Conservation (phyloP, 2,113 vertebrate genomes). For the Oryzias curvinotus region DNA sequence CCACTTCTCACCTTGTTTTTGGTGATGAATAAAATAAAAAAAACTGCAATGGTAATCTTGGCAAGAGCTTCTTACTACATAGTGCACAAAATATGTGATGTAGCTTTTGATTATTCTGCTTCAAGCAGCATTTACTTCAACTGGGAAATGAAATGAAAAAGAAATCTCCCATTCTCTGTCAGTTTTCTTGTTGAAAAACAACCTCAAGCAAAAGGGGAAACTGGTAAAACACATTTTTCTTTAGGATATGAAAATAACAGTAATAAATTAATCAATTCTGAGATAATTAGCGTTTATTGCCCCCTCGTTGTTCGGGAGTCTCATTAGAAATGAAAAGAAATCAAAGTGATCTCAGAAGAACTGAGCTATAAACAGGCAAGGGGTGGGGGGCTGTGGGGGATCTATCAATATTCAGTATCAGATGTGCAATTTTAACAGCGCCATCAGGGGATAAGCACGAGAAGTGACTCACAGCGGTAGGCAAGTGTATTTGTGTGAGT, state of each 20-base stretch:
- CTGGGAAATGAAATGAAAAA: constrained; percentile 10
- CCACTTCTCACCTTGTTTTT: too few species aligned
- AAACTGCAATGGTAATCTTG: too few species aligned
- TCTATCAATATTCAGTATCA: constrained; percentile 63
- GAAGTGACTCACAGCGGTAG: constrained; percentile 33
- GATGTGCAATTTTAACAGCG: constrained; percentile 41
- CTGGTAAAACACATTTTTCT: constrained; percentile 32
- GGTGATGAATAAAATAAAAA: too few species aligned
- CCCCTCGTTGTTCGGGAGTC: constrained; percentile 47
- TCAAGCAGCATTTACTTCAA: constrained; percentile 41
- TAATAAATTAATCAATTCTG: constrained; percentile 62
- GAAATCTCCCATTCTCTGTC: neutral
- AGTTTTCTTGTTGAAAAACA: constrained; percentile 41
- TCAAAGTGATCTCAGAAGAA: constrained; percentile 63
- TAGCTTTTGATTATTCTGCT: constrained; percentile 24
- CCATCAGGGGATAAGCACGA: constrained; percentile 18
- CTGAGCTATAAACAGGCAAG: constrained; percentile 35
- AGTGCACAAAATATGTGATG: neutral
- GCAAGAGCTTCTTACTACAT: too few species aligned
- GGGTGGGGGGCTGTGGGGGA: constrained; percentile 23
- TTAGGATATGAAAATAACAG: constrained; percentile 51
- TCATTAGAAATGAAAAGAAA: constrained; percentile 61
- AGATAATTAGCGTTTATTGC: constrained; percentile 60
- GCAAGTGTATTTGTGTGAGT: constrained; percentile 18
- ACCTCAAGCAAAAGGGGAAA: constrained; percentile 43